Percentiles rank a stretch among this genome's conserved stretches.
Evolutionary conservation across 92 coral and sea anemone genomes (phyloP).

Genomic region (Metridium senile): DNA sequence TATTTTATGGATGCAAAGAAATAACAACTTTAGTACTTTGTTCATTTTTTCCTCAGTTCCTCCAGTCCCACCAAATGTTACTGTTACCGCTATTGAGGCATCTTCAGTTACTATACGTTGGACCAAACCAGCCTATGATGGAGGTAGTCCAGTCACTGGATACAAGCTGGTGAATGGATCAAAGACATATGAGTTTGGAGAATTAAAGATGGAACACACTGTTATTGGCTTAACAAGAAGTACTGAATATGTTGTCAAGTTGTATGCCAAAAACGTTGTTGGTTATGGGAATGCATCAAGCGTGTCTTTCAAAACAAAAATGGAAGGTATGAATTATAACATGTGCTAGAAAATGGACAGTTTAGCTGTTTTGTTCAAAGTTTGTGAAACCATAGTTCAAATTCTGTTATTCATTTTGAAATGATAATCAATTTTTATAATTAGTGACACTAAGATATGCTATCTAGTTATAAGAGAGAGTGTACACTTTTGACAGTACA

Average conservation of each 20-base stretch:
- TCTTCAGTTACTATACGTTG: neutral
- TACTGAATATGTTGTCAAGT: neutral
- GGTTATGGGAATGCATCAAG: conserved; percentile 12
- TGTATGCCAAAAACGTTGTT: conserved; percentile 13
- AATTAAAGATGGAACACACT: neutral
- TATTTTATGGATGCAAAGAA: no score
- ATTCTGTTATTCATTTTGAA: no score
- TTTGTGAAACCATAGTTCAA: no score
- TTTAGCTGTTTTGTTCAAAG: no score
- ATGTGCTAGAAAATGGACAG: neutral
- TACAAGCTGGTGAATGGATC: neutral
- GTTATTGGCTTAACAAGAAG: neutral
- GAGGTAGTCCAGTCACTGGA: neutral
- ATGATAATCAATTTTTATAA: no score
- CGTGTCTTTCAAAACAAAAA: neutral
- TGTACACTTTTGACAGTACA: no score
- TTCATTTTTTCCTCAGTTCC: neutral
- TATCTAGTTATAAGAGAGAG: no score
- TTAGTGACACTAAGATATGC: no score
- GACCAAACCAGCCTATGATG: neutral
- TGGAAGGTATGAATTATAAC: neutral
- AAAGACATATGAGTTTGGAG: neutral
- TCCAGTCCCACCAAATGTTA: neutral
- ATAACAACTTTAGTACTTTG: neutral
- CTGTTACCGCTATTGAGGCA: neutral